Conservation (phyloP, 2,888 invertebrate species). For the Cacoxenus indagator region DNA sequence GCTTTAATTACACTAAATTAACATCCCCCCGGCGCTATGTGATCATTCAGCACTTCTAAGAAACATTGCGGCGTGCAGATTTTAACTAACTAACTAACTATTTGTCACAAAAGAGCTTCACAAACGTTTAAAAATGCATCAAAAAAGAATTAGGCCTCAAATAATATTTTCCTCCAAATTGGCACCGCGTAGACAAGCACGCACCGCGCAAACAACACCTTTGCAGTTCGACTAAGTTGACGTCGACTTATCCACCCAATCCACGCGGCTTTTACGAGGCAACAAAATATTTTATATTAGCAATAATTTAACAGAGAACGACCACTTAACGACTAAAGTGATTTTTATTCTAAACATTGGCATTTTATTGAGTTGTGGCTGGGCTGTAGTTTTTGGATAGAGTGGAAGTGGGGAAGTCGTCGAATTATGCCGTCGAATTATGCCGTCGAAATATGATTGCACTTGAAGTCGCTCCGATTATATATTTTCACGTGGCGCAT, state of each 20-base stretch:
- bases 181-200: conserved; percentile 40
- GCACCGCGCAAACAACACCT: conserved; percentile 20
- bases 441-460: not conserved
- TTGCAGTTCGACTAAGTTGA: conserved; percentile 44
- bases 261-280: conserved; percentile 56
- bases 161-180: conserved; percentile 34
- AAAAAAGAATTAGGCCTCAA: conserved; percentile 67
- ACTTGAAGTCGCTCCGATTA: not conserved
- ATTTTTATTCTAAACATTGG: conserved; percentile 42
- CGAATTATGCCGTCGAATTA: not conserved
- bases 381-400: not conserved
- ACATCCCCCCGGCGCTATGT: conserved; percentile 31
- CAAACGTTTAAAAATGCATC: conserved; percentile 71
- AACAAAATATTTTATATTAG: conserved; percentile 65
- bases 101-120: conserved; percentile 59
- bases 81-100: no score
- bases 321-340: conserved; percentile 41
- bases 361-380: not conserved
- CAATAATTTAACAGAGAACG: conserved; percentile 59
- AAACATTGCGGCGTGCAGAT: no score
- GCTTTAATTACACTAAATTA: not conserved
- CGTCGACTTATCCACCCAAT: not conserved
- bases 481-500: no score
- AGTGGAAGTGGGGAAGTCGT: not conserved
- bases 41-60: no score